phyloP scores from a whole-genome alignment of 2,888 invertebrate species.

The Tillus elongatus region DNA sequence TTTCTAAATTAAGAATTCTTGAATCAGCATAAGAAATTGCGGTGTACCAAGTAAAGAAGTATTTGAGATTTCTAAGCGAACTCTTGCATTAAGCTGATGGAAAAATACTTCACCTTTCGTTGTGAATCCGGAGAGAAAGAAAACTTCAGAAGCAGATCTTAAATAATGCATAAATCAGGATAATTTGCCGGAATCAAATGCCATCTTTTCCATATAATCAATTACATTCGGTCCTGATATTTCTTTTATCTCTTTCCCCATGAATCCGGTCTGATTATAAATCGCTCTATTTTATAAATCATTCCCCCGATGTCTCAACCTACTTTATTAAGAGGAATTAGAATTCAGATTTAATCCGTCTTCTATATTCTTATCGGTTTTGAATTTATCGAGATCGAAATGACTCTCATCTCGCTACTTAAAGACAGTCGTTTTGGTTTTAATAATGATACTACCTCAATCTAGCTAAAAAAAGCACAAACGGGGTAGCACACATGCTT shows the following conservation, averaged over 20 bases:
- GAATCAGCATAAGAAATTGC: too few species aligned
- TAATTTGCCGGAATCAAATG: slow-evolving; percentile 34
- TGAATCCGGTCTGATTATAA: slow-evolving; percentile 34
- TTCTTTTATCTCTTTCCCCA: slow-evolving; percentile 27
- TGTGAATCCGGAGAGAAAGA: slow-evolving; percentile 11
- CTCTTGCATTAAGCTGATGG: slow-evolving; percentile 1
- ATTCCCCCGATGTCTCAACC: slow-evolving; percentile 29
- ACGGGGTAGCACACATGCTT: too few species aligned
- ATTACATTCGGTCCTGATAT: slow-evolving; percentile 30
- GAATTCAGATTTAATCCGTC: slow-evolving; percentile 27
- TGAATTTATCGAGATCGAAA: too few species aligned
- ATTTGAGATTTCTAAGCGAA: neutral
- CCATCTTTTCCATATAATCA: slow-evolving; percentile 34
- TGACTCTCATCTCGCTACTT: too few species aligned
- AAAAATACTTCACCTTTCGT: slow-evolving; percentile 3
- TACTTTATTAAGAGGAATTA: slow-evolving; percentile 31
- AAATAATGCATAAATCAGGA: slow-evolving; percentile 30
- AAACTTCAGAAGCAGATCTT: slow-evolving; percentile 22
- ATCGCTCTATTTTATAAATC: slow-evolving; percentile 35
- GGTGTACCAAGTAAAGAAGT: too few species aligned
- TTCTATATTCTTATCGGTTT: too few species aligned
- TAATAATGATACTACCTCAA: too few species aligned
- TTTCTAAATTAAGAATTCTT: too few species aligned
- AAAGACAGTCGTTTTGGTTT: too few species aligned
- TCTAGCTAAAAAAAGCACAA: too few species aligned